Base-by-base conservation (phyloP, 2,888 invertebrate species). In the Acleris emargana region DNA sequence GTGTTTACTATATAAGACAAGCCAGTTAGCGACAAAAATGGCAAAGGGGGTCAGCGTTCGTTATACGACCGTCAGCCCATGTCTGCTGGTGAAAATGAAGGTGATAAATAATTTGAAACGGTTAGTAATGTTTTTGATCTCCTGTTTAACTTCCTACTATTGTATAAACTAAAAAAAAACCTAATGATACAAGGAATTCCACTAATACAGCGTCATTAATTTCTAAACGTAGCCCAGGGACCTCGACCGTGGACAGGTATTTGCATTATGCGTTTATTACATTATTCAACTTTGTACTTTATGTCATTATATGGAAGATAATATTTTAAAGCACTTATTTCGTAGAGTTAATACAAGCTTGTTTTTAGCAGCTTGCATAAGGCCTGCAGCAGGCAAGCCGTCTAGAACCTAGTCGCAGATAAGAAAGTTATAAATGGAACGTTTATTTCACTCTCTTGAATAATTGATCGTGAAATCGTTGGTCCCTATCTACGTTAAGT, bases 121-220 rank as follows among this genome's bases (percentile, higher is more conserved):
- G 32, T 3, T 38, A 13, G 38, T 38, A 38, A 38, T 38, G 11
- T 38, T 38, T 13, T 13, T 4, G 4, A 13, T 38, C 13, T 38
- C 13, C 4, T 38, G 13, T 0, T 38, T 1, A 38, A 38, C 38
- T 45, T 17, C 9, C 50, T 22, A 6, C 18, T 2, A 22, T 13
- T 4, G 9, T 5, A n/a, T 47, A 43, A 25, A 62, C 63, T 66
- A 66, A 69, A 58, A 69, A 52, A 38, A 13, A 13, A 13, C 3
- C 69, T 63, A 63, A 70, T 64, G 64, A 64, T 68, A 76, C 76
- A 79, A 78, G 79, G 81, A 80, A 81, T 77, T 76, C 74, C 73
- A 73, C 78, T 83, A 81, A 83, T 83, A 64, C 25, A 51, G 75
- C 77, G 76, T 82, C 82, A 84, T 82, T 82, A 82, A 83, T 84